Percentiles rank a stretch among this genome's conserved stretches.
phyloP scores from a whole-genome alignment of 2,113 vertebrate genomes.

The Semnopithecus entellus region DNA sequence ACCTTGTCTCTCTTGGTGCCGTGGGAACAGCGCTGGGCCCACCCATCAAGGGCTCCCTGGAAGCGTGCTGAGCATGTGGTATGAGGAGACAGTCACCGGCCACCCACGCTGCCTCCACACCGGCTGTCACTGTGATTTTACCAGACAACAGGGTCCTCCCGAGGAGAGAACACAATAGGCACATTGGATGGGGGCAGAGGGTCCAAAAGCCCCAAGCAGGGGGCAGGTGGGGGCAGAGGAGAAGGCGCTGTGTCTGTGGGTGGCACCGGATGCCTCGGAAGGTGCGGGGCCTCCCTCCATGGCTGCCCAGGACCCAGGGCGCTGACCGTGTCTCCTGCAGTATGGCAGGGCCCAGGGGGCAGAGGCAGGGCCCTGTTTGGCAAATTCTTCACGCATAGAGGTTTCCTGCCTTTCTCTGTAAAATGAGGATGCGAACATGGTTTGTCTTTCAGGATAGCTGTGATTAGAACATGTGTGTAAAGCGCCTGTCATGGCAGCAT shows the following conservation, averaged over 20 bases:
- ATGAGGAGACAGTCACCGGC: fast-evolving
- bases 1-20: not conserved
- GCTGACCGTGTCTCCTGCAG: fast-evolving
- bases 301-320: fast-evolving
- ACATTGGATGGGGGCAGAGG: no score
- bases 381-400: fast-evolving
- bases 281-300: fast-evolving
- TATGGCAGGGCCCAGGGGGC: fast-evolving
- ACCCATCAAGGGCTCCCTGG: fast-evolving
- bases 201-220: not conserved
- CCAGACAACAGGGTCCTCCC: fast-evolving
- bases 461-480: not conserved
- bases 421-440: fast-evolving
- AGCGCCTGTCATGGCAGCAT: fast-evolving
- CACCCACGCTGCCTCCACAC: fast-evolving
- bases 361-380: not conserved
- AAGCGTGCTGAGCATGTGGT: fast-evolving
- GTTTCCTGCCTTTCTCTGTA: not conserved
- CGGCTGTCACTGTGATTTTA: fast-evolving
- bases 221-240: not conserved
- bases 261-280: no score
- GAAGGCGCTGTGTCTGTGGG: not conserved
- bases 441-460: not conserved
- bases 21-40: fast-evolving
- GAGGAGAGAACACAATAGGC: not conserved